phyloP scores from a whole-genome alignment of 2,888 invertebrate genomes.

The Xanthia togata region DNA sequence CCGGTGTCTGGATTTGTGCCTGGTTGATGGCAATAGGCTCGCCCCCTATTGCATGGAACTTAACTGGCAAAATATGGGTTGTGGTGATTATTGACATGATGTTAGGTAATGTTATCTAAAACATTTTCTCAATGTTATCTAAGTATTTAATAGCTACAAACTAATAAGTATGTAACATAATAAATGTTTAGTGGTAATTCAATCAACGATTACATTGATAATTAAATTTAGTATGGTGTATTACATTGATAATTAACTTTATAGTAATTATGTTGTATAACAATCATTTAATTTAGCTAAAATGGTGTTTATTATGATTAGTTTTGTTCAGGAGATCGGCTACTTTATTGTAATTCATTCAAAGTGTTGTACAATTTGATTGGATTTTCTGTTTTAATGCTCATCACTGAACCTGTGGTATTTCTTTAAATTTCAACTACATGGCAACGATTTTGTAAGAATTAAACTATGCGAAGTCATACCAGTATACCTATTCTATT shows the following conservation, averaged over 20 bases:
- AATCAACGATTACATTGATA: neutral
- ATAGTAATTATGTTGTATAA: neutral
- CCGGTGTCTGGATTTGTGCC: neutral
- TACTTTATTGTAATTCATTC: no score
- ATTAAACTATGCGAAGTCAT: neutral
- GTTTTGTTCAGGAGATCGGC: neutral
- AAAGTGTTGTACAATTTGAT: neutral
- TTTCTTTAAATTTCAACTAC: no score
- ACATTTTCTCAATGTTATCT: neutral
- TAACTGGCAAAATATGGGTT: neutral
- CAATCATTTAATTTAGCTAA: neutral
- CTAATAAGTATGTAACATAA: no score
- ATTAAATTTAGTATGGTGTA: neutral
- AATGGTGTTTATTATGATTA: neutral
- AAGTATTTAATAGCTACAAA: neutral
- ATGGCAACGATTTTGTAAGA: neutral
- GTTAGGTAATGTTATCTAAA: neutral
- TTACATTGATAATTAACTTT: no score
- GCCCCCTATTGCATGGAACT: neutral
- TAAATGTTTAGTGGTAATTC: neutral
- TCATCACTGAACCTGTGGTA: neutral
- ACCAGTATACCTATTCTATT: neutral
- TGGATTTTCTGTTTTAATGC: neutral
- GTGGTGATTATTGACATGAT: neutral
- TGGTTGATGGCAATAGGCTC: neutral